Evolutionary conservation across 2,888 invertebrate genomes (phyloP).

Genomic region (Rhagonycha lutea): DNA sequence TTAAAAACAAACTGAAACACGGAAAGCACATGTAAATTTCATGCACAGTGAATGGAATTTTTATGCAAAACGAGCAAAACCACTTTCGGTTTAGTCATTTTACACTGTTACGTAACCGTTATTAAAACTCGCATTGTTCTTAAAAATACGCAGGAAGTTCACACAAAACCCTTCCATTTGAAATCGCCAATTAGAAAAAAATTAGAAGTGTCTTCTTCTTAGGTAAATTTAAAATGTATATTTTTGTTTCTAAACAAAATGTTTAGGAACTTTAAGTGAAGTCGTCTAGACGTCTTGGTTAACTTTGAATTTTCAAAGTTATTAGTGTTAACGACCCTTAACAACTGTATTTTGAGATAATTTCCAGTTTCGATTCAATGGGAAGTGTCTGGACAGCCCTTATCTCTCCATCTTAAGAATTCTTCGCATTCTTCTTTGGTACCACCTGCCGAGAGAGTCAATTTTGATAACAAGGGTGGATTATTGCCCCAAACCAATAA

Average conservation of each 20-base stretch:
- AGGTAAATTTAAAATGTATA: not conserved
- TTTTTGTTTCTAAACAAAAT: not conserved
- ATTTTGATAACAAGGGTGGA: not conserved
- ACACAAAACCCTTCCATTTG: not conserved
- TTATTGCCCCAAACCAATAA: slow-evolving; percentile 1
- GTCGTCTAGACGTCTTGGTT: not conserved
- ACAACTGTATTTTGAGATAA: not conserved
- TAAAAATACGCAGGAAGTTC: not conserved
- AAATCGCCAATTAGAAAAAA: too few relatives aligned
- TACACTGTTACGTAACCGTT: not conserved
- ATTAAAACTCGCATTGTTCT: not conserved
- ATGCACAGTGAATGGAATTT: not conserved
- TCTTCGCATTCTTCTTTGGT: not conserved
- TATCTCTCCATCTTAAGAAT: not conserved
- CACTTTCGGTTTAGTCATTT: not conserved
- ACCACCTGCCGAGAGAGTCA: not conserved
- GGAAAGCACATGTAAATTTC: not conserved
- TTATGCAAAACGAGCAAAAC: not conserved
- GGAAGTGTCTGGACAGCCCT: not conserved
- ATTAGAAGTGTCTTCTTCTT: not conserved
- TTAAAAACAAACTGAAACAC: not conserved
- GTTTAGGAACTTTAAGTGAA: not conserved
- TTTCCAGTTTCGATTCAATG: not conserved
- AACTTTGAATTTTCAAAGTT: not conserved
- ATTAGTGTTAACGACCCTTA: slow-evolving; percentile 1